Conservation (phyloP, 1,140 invertebrate genomes). For the Drosophila fuyamai region DNA sequence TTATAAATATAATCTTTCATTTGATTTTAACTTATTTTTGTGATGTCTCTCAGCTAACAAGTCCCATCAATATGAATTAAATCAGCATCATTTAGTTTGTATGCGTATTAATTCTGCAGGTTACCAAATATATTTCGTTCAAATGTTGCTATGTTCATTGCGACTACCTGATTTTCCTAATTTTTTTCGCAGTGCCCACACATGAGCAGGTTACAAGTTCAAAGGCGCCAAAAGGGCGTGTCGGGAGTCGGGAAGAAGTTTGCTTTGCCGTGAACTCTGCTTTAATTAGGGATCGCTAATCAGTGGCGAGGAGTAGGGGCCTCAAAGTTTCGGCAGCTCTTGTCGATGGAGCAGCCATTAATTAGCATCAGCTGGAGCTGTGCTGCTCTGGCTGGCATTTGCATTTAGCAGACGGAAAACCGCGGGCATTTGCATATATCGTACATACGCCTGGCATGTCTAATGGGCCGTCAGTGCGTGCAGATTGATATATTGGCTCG, state of each 20-base stretch:
- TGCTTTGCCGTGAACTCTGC: conserved; percentile 32
- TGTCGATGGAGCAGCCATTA: conserved; percentile 22
- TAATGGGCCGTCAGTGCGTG: conserved; percentile 49
- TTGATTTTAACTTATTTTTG: neutral
- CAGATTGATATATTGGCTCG: conserved; percentile 47
- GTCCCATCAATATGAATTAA: too few relatives aligned
- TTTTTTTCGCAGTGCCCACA: conserved; percentile 15
- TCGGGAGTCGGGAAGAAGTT: conserved; percentile 9
- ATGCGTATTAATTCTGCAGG: neutral
- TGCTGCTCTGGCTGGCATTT: conserved; percentile 16
- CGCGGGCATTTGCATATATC: conserved; percentile 33
- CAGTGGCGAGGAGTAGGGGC: conserved; percentile 21
- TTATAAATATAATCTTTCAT: neutral
- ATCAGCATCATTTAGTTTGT: too few relatives aligned
- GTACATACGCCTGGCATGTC: conserved; percentile 36
- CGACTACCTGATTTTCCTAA: too few relatives aligned
- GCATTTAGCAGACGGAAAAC: conserved; percentile 23
- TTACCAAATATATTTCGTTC: neutral
- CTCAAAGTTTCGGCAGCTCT: conserved; percentile 20
- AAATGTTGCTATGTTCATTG: neutral
- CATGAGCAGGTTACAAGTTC: conserved; percentile 42
- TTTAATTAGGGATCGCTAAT: conserved; percentile 49
- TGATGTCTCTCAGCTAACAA: neutral
- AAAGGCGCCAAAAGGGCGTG: conserved; percentile 45
- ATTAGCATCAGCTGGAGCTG: conserved; percentile 23